These are phyloP conservation scores for Bilobella aurantiaca DNA, from an alignment of 1,140 invertebrate genomes.

Conservation along the genomic window DNA sequence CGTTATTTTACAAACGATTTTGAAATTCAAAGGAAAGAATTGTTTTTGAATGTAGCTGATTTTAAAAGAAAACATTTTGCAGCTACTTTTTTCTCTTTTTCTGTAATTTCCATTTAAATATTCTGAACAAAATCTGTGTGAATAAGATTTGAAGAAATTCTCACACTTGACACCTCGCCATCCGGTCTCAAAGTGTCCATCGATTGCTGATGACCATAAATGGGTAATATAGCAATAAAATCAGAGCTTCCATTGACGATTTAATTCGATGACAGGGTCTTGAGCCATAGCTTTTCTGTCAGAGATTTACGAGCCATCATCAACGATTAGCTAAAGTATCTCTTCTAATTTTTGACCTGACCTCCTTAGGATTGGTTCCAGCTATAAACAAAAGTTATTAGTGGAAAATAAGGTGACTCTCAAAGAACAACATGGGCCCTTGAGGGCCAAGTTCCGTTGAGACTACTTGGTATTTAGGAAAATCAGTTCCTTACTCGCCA, in stretches of 20 bases:
- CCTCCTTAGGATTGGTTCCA: constrained; percentile 6
- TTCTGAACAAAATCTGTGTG: no score
- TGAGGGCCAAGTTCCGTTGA: neutral
- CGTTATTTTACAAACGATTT: no score
- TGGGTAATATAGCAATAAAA: neutral
- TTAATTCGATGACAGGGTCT: constrained; percentile 3
- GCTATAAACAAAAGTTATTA: neutral
- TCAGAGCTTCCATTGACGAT: neutral
- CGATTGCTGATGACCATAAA: constrained; percentile 1
- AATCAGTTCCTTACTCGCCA: neutral
- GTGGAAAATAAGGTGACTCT: no score
- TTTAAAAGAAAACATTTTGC: no score
- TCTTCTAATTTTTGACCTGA: neutral
- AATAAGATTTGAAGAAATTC: neutral
- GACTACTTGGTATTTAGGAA: no score
- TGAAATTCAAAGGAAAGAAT: no score
- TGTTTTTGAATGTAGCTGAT: no score
- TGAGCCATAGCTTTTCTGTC: neutral
- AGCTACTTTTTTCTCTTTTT: no score
- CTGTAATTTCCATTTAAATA: no score
- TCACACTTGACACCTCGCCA: neutral
- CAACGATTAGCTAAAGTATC: neutral
- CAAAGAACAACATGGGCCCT: no score
- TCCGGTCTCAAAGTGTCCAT: neutral
- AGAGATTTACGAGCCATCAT: neutral